Base-by-base conservation (phyloP, 2,797 vertebrate genomes). In the Aselliscus stoliczkanus region DNA sequence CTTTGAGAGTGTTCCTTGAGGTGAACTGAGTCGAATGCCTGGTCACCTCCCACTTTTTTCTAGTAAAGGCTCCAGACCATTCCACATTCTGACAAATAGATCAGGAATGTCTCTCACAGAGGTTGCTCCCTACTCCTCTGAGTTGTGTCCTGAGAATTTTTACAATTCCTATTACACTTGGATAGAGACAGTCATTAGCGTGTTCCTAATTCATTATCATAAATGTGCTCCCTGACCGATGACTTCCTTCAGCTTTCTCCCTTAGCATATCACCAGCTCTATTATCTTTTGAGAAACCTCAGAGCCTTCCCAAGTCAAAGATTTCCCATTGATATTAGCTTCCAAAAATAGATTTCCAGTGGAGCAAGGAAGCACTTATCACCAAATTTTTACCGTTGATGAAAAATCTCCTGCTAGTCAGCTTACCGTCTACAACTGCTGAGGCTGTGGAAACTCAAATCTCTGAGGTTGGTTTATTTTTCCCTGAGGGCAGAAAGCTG, bases 381-480 rank as follows among this genome's bases (percentile, higher is more conserved):
- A 92, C 25, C 52, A 50, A 65, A 82, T 69, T 52, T 20, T 77
- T 81, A 80, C 89, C 2, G 0, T 7, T 39, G 72, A 42, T n/a
- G 62, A 77, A 87, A 84, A 77, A 72, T 80, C 76, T 85, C 62
- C 79, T 67, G 72, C 82, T 92, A 8, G 67, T 50, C 56, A 80
- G 47, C 73, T 84, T 62, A 64, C 27, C 56, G 44, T 72, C 81
- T 60, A 1, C 56, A 92, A 65, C 39, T 82, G 80, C 80, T 88
- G 85, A 80, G 73, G 69, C 56, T 50, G 25, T 76, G 83, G 83
- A 95, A 96, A 96, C 42, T 60, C 29, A 52, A 65, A 37, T 81
- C 76, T 83, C 54, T 31, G 76, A 88, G 89, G 72, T 60, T 54
- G 11, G 76, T 67, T 95, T 34, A 76, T 92, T 95, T 96, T 80